phyloP scores from a whole-genome alignment of 1,140 invertebrate genomes.

The Lepidurus apus region DNA sequence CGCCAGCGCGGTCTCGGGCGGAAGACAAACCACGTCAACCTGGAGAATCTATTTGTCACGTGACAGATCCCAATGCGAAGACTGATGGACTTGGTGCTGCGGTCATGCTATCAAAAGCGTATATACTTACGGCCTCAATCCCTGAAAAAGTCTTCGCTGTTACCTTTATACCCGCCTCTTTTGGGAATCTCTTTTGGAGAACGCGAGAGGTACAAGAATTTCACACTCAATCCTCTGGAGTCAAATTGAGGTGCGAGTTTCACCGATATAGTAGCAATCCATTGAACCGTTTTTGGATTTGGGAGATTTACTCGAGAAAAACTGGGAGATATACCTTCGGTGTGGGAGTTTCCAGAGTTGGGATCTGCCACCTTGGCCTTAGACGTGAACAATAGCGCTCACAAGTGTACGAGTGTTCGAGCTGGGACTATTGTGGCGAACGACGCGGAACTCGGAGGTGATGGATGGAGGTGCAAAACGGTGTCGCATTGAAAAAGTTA shows the following conservation, averaged over 20 bases:
- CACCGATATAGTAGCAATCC: too few relatives aligned
- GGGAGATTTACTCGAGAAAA: too few relatives aligned
- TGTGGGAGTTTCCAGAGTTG: too few relatives aligned
- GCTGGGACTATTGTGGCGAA: background rate
- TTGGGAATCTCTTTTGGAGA: too few relatives aligned
- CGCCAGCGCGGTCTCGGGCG: background rate
- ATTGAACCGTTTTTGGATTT: too few relatives aligned
- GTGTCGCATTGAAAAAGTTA: background rate
- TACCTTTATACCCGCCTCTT: too few relatives aligned
- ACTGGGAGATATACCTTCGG: too few relatives aligned
- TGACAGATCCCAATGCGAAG: slow-evolving; percentile 15
- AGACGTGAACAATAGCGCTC: background rate
- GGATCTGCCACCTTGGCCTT: too few relatives aligned
- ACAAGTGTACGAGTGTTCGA: background rate
- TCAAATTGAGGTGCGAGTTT: too few relatives aligned
- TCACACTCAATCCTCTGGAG: too few relatives aligned
- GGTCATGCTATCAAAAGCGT: background rate
- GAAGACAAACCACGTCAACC: background rate
- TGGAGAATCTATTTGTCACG: slow-evolving; percentile 6
- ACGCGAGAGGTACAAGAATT: too few relatives aligned
- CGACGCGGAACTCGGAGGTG: background rate
- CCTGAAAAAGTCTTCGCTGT: background rate
- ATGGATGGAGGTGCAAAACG: slow-evolving; percentile 8
- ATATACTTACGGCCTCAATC: background rate
- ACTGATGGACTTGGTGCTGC: slow-evolving; percentile 7